phyloP scores from a whole-genome alignment of 2,113 vertebrate species.

The Budorcas taxicolor region DNA sequence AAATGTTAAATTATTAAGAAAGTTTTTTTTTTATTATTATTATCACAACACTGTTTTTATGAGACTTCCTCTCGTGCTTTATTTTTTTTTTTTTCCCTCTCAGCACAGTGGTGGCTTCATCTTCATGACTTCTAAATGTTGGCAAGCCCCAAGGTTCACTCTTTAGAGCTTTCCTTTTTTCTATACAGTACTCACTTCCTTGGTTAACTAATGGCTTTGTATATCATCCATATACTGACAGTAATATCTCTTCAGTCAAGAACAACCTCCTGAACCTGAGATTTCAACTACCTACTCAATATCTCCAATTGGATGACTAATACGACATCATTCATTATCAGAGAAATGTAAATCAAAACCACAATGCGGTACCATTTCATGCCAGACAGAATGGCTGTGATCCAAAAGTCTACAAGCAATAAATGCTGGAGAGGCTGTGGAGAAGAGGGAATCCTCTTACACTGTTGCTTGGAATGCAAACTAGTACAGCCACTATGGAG shows the following conservation, averaged over 20 bases:
- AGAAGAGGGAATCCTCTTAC: too few relatives aligned
- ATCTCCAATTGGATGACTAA: background rate
- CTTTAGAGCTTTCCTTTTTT: background rate
- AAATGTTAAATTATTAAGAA: background rate
- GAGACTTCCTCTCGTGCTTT: background rate
- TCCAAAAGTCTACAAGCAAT: too few relatives aligned
- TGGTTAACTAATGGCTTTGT: background rate
- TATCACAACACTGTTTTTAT: background rate
- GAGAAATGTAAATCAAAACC: too few relatives aligned
- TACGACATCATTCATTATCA: background rate
- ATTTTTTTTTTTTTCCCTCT: background rate
- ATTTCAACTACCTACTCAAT: background rate
- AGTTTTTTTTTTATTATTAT: background rate
- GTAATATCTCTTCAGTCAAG: background rate
- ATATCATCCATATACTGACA: background rate
- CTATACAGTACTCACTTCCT: background rate
- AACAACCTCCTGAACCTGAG: background rate
- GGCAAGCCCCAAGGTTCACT: background rate
- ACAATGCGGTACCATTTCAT: too few relatives aligned
- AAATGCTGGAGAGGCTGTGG: too few relatives aligned
- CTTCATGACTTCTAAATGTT: background rate
- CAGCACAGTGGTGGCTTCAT: background rate
- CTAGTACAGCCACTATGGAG: too few relatives aligned
- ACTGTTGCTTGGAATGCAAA: too few relatives aligned
- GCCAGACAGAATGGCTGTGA: too few relatives aligned